These are phyloP conservation scores for Nothura maculosa DNA, from an alignment of 2,797 vertebrate genomes.

Conservation along the genomic window DNA sequence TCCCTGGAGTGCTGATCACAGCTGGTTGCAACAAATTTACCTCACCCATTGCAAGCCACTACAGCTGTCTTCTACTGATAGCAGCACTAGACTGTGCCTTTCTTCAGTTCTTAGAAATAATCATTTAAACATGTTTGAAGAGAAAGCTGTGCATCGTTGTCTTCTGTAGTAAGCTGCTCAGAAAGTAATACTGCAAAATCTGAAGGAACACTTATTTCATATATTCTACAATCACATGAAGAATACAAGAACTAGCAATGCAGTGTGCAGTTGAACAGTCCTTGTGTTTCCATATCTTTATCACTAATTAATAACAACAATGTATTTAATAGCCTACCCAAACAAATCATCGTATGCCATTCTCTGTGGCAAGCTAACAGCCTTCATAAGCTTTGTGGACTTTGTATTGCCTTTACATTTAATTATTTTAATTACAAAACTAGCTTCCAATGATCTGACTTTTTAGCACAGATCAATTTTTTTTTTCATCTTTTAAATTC, in stretches of 20 bases:
- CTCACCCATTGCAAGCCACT: not conserved
- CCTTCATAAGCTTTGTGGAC: not conserved
- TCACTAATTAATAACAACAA: not conserved
- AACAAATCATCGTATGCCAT: not conserved
- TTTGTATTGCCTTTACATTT: not conserved
- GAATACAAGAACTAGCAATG: not conserved
- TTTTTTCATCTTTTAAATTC: not conserved
- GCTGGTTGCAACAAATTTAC: not conserved
- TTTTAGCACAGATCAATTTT: slow-evolving; percentile 31
- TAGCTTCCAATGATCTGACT: not conserved
- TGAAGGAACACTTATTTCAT: not conserved
- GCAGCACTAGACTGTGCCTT: not conserved
- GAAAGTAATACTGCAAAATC: not conserved
- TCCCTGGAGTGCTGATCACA: not conserved
- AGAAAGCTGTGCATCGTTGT: not conserved
- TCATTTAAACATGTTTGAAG: not conserved
- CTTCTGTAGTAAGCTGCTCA: not conserved
- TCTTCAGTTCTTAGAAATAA: not conserved
- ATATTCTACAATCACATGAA: not conserved
- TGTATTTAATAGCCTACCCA: not conserved
- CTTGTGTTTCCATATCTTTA: not conserved
- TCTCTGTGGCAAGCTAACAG: not conserved
- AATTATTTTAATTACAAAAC: slow-evolving; percentile 7
- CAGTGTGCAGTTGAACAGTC: not conserved
- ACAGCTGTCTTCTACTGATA: not conserved